phyloP scores from a whole-genome alignment of 1,140 invertebrate species.

The Heliconius himera region DNA sequence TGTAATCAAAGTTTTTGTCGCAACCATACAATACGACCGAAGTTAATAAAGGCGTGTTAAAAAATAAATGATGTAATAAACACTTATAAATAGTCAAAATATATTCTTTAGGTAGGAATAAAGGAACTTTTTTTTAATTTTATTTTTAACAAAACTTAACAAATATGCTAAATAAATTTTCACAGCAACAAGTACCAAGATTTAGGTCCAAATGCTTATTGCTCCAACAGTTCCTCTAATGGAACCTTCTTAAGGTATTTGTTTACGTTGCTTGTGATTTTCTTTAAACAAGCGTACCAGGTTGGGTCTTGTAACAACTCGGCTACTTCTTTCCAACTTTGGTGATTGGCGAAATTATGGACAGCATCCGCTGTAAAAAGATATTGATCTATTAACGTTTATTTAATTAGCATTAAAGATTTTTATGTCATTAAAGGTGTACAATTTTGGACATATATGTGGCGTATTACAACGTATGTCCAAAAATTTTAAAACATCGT shows the following conservation, averaged over 20 bases:
- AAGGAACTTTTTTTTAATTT: neutral
- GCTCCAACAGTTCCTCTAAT: neutral
- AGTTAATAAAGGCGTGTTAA: too few relatives aligned
- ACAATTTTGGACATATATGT: too few relatives aligned
- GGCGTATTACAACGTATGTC: too few relatives aligned
- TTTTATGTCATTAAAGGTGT: too few relatives aligned
- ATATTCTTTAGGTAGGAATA: too few relatives aligned
- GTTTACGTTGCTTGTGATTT: conserved; percentile 36
- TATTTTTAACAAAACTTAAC: neutral
- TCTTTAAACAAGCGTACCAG: conserved; percentile 34
- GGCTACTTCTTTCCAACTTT: conserved; percentile 46
- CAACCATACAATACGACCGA: too few relatives aligned
- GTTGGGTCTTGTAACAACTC: conserved; percentile 42
- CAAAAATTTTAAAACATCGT: too few relatives aligned
- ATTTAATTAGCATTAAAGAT: too few relatives aligned
- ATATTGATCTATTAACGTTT: neutral
- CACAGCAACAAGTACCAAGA: neutral
- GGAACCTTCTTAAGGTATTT: conserved; percentile 33
- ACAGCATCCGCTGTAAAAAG: conserved; percentile 44
- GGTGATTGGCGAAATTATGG: conserved; percentile 44
- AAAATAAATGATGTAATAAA: too few relatives aligned
- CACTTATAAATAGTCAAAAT: too few relatives aligned
- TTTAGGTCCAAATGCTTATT: neutral
- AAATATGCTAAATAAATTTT: neutral
- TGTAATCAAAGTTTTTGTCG: too few relatives aligned